Conservation (phyloP, 2,113 vertebrate species). For the Sceloporus undulatus region DNA sequence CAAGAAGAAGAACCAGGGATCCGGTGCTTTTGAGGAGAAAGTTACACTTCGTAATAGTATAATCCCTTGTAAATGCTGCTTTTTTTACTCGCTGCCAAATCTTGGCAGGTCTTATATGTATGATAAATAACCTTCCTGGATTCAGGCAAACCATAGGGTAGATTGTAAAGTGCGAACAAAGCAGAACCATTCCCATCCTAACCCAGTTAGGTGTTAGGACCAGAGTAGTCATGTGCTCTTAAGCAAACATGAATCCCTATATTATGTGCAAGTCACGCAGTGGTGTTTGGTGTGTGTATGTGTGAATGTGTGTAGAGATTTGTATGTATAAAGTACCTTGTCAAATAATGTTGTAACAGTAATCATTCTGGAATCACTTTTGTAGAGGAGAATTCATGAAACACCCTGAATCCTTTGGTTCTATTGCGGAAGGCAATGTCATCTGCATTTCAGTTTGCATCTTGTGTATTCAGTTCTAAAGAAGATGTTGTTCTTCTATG, state of each 20-base stretch:
- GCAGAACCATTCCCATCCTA: slow-evolving; percentile 18
- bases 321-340: neutral
- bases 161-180: slow-evolving; percentile 24
- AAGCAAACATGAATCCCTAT: neutral
- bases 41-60: neutral
- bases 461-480: neutral
- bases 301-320: neutral
- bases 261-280: neutral
- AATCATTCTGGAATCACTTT: neutral
- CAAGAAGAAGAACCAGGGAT: neutral
- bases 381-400: neutral
- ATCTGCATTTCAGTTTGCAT: neutral
- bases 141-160: slow-evolving; percentile 9
- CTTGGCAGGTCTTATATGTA: slow-evolving; percentile 40
- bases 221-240: neutral
- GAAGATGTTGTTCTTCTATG: neutral
- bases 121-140: slow-evolving; percentile 13
- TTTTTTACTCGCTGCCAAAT: slow-evolving; percentile 3
- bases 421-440: neutral
- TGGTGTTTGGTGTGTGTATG: neutral
- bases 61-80: rapidly evolving
- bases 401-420: neutral
- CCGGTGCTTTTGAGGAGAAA: rapidly evolving
- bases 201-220: neutral
- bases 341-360: neutral